phyloP scores from a whole-genome alignment of 2,888 invertebrate genomes.

The Eupeodes latifasciatus region DNA sequence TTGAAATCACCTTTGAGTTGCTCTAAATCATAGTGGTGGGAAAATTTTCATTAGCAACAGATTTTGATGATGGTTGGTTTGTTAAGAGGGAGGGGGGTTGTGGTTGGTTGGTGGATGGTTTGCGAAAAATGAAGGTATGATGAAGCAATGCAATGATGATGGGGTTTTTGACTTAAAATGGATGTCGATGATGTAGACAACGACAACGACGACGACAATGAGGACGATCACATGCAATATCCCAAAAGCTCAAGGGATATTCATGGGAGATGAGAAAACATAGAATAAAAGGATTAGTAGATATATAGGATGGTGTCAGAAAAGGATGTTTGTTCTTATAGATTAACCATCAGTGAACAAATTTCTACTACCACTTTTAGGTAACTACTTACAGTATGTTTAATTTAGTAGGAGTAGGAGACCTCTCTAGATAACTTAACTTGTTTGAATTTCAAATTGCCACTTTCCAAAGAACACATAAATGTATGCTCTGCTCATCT shows the following conservation, averaged over 20 bases:
- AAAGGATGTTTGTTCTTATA: background rate
- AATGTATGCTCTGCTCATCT: too few species aligned
- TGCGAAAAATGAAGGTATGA: background rate
- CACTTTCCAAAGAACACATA: background rate
- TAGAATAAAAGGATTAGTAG: conserved; percentile 18
- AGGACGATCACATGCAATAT: background rate
- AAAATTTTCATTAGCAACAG: conserved; percentile 58
- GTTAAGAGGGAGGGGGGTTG: conserved; percentile 7
- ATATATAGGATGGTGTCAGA: background rate
- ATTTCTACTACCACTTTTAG: background rate
- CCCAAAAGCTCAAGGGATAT: conserved; percentile 19
- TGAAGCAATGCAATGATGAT: background rate
- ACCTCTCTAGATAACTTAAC: background rate
- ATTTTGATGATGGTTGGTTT: conserved; percentile 34
- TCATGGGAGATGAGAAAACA: background rate
- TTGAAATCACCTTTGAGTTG: conserved; percentile 37
- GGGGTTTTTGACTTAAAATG: background rate
- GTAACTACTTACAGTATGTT: conserved; percentile 3
- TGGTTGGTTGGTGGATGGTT: conserved; percentile 13
- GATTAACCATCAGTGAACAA: conserved; percentile 9
- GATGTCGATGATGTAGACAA: background rate
- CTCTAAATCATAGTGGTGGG: conserved; percentile 50
- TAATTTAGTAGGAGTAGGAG: background rate
- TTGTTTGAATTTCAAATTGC: conserved; percentile 37
- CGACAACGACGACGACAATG: too few species aligned